Conservation (phyloP, 30 jellyfish, hydroid and myxozoan genomes). For the Aurelia sp. region DNA sequence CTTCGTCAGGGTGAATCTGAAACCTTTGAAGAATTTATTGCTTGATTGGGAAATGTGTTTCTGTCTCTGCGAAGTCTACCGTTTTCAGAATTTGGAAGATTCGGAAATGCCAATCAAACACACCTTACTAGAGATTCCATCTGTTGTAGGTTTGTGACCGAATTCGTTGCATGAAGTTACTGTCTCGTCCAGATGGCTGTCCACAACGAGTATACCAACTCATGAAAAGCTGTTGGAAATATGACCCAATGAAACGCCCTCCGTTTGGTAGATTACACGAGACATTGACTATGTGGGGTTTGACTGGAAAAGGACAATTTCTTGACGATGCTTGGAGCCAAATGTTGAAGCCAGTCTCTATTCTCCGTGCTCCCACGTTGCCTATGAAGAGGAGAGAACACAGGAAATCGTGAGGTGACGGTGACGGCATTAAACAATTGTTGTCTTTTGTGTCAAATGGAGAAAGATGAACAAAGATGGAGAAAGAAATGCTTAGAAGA, state of each 20-base stretch:
- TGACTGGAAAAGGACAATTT: slow-evolving; percentile 52
- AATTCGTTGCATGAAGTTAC: slow-evolving; percentile 69
- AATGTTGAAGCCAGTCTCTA: slow-evolving; percentile 51
- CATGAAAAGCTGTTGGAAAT: slow-evolving; percentile 85
- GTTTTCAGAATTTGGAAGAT: too few relatives aligned
- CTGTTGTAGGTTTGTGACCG: slow-evolving; percentile 75
- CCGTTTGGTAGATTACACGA: slow-evolving; percentile 61
- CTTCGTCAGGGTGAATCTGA: too few relatives aligned
- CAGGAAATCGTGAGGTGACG: not conserved
- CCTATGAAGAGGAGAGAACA: slow-evolving; percentile 33
- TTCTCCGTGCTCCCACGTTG: slow-evolving; percentile 53
- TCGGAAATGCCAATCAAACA: too few relatives aligned
- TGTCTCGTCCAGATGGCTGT: slow-evolving; percentile 87
- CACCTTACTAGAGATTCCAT: too few relatives aligned
- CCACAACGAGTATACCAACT: slow-evolving; percentile 82
- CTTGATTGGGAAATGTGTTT: too few relatives aligned
- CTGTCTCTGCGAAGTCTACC: too few relatives aligned
- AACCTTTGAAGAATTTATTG: too few relatives aligned
- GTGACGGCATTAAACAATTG: too few relatives aligned
- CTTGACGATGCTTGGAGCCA: slow-evolving; percentile 68
- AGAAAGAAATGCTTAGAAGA: too few relatives aligned
- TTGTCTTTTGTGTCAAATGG: too few relatives aligned
- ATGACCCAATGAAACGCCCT: slow-evolving; percentile 71
- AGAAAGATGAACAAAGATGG: too few relatives aligned
- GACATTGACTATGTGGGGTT: slow-evolving; percentile 55